phyloP scores from a whole-genome alignment of 2,888 invertebrate genomes.

The Epinotia nisella region DNA sequence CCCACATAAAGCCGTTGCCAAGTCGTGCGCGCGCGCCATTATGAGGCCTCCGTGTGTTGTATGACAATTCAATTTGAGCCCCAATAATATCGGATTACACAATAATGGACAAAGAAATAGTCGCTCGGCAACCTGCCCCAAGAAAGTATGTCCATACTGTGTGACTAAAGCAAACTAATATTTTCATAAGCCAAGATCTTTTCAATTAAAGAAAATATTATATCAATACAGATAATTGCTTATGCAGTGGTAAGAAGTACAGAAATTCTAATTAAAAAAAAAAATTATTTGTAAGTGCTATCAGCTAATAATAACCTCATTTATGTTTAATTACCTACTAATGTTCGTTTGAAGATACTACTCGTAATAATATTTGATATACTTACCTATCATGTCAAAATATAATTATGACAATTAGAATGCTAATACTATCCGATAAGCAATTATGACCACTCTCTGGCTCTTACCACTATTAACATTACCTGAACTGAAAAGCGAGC shows the following conservation, averaged over 20 bases:
- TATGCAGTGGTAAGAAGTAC: neutral
- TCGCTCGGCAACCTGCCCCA: constrained; percentile 58
- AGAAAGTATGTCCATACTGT: constrained; percentile 54
- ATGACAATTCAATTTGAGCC: constrained; percentile 82
- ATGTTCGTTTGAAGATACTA: no score
- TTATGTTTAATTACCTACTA: neutral
- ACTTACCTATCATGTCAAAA: no score
- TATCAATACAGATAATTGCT: neutral
- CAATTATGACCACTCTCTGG: no score
- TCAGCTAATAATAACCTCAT: neutral
- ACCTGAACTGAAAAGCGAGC: no score
- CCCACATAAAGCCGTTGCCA: constrained; percentile 26
- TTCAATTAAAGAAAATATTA: neutral
- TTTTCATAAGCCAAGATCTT: neutral
- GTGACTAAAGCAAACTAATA: constrained; percentile 10
- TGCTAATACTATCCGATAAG: no score
- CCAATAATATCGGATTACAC: constrained; percentile 80
- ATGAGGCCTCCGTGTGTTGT: constrained; percentile 66
- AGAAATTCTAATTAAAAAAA: no score
- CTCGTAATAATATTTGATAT: no score
- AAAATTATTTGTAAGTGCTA: no score
- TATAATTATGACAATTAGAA: no score
- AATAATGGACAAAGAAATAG: constrained; percentile 79
- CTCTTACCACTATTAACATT: no score
- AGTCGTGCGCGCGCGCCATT: constrained; percentile 71